Percentiles rank a stretch among this genome's conserved stretches.
These are phyloP conservation scores for Mirounga angustirostris DNA, from an alignment of 2,113 vertebrate species.

Conservation along the genomic window DNA sequence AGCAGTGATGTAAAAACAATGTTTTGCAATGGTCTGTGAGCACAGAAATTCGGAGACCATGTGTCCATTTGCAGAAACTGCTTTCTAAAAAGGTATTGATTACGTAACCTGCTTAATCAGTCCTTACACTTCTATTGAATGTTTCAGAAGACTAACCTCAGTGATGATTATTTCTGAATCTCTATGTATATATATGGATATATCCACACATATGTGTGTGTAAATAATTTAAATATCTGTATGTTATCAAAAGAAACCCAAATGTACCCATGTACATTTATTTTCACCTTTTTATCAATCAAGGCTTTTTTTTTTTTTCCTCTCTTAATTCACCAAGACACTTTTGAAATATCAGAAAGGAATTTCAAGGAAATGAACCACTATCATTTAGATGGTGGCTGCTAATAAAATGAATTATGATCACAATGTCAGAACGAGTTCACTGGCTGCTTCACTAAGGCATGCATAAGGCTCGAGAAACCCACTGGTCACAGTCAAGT, in stretches of 20 bases:
- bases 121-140: fast-evolving
- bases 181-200: no score
- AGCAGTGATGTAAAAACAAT: neutral
- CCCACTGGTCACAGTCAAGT: neutral
- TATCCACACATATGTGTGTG: fast-evolving
- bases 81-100: neutral
- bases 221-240: no score
- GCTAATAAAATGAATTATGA: neutral
- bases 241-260: neutral
- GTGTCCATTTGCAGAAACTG: neutral
- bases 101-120: neutral
- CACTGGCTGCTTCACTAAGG: fast-evolving
- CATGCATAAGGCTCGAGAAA: neutral
- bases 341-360: neutral
- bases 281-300: neutral
- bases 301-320: neutral
- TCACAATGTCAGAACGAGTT: neutral
- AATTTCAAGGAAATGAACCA: neutral
- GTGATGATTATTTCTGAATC: neutral
- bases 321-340: neutral
- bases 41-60: fast-evolving
- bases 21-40: neutral
- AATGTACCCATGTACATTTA: neutral
- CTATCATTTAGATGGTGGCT: no score
- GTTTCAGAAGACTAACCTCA: neutral